phyloP scores from a whole-genome alignment of 2,113 vertebrate species.

The Oreotrochilus melanogaster region DNA sequence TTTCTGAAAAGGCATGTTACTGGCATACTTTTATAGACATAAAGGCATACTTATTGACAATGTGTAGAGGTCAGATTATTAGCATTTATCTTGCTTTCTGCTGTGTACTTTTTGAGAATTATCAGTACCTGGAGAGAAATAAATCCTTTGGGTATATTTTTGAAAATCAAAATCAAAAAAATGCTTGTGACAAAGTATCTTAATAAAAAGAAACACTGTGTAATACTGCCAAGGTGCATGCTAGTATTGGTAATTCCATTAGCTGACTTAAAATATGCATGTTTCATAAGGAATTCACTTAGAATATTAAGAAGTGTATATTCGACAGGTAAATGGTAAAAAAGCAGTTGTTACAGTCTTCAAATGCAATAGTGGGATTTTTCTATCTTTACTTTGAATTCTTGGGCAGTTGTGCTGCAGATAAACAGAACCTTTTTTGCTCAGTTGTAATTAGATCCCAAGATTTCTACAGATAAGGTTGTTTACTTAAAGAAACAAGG shows the following conservation, averaged over 20 bases:
- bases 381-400: background rate
- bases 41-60: background rate
- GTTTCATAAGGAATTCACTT: background rate
- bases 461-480: background rate
- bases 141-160: background rate
- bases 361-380: background rate
- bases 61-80: background rate
- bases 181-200: background rate
- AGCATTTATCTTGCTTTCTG: background rate
- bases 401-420: background rate
- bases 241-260: background rate
- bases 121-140: background rate
- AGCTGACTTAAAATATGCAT: accelerated
- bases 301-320: background rate
- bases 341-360: background rate
- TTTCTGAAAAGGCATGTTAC: background rate
- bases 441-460: background rate
- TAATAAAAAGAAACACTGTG: background rate
- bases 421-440: background rate
- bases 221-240: too few species aligned
- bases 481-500: background rate
- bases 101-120: background rate
- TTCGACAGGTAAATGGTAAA: background rate
- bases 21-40: background rate
- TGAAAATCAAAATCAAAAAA: background rate